Base-by-base conservation (phyloP, 1,140 invertebrate genomes). In the Ceratina calcarata region DNA sequence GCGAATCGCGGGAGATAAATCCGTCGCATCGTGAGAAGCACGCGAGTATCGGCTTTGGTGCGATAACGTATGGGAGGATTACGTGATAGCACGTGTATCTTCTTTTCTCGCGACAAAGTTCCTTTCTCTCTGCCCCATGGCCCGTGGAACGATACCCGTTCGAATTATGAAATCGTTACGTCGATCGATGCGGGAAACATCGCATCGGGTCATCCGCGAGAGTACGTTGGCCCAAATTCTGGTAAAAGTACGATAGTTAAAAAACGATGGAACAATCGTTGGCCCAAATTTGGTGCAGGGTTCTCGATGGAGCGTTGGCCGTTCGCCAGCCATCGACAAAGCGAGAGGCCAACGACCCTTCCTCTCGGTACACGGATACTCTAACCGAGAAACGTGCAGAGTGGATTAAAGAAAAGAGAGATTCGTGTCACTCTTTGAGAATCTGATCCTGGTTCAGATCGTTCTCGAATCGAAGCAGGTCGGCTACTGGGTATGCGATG, bases 401-500 rank as follows among this genome's bases (percentile, higher is more conserved):
- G 27, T 6, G 7, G 66, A 20, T 27, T 4, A 24, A 15, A 20
- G 20, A 22, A 16, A 22, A 15, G 10, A 32, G 20, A 57, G 58
- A 45, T n/a, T 55, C 49, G 13, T 3, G 24, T 4, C 60, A n/a
- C 15, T 6, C 15, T 15, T 18, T 13, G 53, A 57, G 55, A 27
- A 57, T 12, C 1, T 20, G 53, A 77, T 57, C 60, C 16, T 13
- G 27, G 70, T 45, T 20, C 62, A 37, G 61, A 78, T 81, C n/a
- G 58, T 51, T 57, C 65, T 18, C 7, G 27, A 51, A 49, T 20
- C 15, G 37, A 51, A 51, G 32, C 68, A 20, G 58, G 70, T 80
- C 78, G 57, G 77, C 87, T 89, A 89, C 86, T 53, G 82, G 82
- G 73, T 71, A 92, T 92, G 90, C 72, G 32, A 51, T 91, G 89